Conservation (phyloP, 2,888 invertebrate genomes). For the Ennomos erosarius region DNA sequence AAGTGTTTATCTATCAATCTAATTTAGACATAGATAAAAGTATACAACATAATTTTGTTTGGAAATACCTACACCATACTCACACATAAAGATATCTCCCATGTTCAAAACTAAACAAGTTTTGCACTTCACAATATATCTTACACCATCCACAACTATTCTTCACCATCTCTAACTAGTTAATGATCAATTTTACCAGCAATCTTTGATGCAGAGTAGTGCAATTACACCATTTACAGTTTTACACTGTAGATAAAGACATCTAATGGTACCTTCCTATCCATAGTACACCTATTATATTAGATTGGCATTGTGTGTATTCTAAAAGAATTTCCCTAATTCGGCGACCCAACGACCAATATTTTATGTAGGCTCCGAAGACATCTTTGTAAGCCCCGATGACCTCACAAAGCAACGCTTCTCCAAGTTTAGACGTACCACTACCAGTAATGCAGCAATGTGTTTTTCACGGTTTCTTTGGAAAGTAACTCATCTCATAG, state of each 20-base stretch:
- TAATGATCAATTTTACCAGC: slow-evolving; percentile 6
- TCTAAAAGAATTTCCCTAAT: too few relatives aligned
- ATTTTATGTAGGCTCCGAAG: too few relatives aligned
- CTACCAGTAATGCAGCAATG: neutral
- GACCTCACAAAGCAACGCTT: slow-evolving; percentile 26
- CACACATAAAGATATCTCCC: neutral
- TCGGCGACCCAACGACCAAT: slow-evolving; percentile 24
- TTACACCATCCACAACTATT: slow-evolving; percentile 6
- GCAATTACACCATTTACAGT: neutral
- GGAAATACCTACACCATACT: too few relatives aligned
- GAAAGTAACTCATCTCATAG: neutral
- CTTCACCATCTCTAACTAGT: slow-evolving; percentile 1
- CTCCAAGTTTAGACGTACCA: neutral
- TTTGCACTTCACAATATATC: neutral
- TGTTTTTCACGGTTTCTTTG: too few relatives aligned
- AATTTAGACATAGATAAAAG: too few relatives aligned
- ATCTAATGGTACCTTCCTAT: too few relatives aligned
- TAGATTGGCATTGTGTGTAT: too few relatives aligned
- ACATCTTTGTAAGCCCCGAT: slow-evolving; percentile 19
- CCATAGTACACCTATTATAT: too few relatives aligned
- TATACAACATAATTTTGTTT: too few relatives aligned
- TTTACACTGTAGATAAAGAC: too few relatives aligned
- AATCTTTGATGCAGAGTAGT: slow-evolving; percentile 1
- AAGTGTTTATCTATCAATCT: too few relatives aligned
- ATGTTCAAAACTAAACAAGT: slow-evolving; percentile 6